These are phyloP conservation scores for Alcedo quadribrachys DNA, from an alignment of 2,797 vertebrate genomes.

Conservation along the genomic window DNA sequence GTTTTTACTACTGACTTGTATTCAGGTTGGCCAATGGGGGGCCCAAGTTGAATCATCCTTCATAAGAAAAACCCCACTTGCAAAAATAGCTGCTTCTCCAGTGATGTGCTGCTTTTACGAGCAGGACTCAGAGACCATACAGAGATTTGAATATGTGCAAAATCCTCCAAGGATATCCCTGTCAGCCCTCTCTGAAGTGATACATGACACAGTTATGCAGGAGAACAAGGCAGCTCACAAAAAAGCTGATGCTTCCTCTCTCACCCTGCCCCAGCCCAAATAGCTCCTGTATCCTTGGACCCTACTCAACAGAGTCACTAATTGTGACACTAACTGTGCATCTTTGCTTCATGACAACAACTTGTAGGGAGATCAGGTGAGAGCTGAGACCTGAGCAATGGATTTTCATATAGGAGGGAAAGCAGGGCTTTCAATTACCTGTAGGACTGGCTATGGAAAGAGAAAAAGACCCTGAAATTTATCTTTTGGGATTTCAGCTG, in stretches of 20 bases:
- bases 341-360: neutral
- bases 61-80: neutral
- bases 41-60: neutral
- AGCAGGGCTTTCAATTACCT: neutral
- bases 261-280: fast-evolving
- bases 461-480: neutral
- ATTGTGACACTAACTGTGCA: neutral
- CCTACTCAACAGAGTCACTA: neutral
- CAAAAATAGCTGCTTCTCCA: neutral
- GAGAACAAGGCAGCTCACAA: neutral
- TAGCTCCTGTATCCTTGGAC: neutral
- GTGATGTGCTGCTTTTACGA: neutral
- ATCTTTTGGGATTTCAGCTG: neutral
- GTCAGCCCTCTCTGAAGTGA: neutral
- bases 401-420: neutral
- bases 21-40: neutral
- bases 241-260: fast-evolving
- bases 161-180: neutral
- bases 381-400: neutral
- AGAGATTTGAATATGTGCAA: neutral
- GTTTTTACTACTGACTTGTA: neutral
- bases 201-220: fast-evolving
- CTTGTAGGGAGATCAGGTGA: neutral
- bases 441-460: neutral
- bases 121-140: neutral